Conservation (phyloP, 2,797 vertebrate species). For the Chrysolophus pictus region DNA sequence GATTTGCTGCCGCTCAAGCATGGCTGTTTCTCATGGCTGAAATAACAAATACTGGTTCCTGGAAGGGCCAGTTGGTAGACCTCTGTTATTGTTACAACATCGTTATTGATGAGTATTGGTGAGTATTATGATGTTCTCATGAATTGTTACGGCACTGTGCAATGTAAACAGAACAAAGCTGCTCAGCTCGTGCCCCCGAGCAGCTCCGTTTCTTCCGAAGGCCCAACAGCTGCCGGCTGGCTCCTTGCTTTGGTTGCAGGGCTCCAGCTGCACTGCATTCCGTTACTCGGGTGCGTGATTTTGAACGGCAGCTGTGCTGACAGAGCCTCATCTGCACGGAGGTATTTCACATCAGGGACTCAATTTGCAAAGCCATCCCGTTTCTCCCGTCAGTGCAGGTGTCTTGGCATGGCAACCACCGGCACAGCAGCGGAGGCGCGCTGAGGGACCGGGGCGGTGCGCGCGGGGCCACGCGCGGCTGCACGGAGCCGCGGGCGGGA, state of each 20-base stretch:
- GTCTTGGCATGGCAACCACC: too few relatives aligned
- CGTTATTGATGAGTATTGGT: too few relatives aligned
- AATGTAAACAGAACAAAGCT: too few relatives aligned
- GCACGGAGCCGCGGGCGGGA: too few relatives aligned
- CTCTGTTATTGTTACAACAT: not conserved
- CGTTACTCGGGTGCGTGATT: not conserved
- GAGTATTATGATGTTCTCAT: not conserved
- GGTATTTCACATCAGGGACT: too few relatives aligned
- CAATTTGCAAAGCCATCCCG: too few relatives aligned
- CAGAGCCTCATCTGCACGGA: too few relatives aligned
- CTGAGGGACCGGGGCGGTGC: too few relatives aligned
- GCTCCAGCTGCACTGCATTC: not conserved
- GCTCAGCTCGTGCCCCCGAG: not conserved
- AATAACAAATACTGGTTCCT: not conserved
- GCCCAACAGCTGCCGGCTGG: not conserved
- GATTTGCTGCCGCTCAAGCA: not conserved
- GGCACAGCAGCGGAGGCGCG: too few relatives aligned
- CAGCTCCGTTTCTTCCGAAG: not conserved
- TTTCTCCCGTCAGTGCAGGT: too few relatives aligned
- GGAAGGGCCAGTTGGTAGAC: not conserved
- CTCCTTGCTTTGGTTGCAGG: too few relatives aligned
- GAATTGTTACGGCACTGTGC: not conserved
- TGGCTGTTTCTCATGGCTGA: not conserved
- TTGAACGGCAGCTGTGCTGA: not conserved
- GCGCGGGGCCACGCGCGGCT: too few relatives aligned